These are phyloP conservation scores for Tapera naevia DNA, from an alignment of 2,797 vertebrate species.

Conservation along the genomic window DNA sequence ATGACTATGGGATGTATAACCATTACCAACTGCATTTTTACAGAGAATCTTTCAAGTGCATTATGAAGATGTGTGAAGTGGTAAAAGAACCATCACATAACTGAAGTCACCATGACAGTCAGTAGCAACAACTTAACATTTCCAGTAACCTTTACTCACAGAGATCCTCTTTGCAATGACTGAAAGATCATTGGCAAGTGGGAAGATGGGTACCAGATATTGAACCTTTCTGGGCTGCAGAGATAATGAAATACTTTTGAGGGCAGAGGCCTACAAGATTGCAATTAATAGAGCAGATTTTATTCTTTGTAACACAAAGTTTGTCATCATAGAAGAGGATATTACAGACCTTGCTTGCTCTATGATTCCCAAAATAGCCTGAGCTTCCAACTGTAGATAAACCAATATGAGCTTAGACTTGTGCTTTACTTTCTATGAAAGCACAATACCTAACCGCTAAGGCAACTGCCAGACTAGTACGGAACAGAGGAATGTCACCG, in stretches of 20 bases:
- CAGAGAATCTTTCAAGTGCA: background rate
- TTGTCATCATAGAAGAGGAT: slow-evolving; percentile 10
- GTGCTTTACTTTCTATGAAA: background rate
- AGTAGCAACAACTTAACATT: background rate
- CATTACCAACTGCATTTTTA: background rate
- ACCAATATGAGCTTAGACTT: background rate
- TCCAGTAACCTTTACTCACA: background rate
- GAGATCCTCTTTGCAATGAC: background rate
- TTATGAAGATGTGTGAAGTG: background rate
- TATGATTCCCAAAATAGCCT: background rate
- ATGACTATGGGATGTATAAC: background rate
- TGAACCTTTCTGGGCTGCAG: background rate
- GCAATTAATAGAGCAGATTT: slow-evolving; percentile 24
- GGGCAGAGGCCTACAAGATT: background rate
- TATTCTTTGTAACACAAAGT: background rate
- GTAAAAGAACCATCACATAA: background rate
- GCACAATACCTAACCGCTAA: background rate
- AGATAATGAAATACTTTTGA: slow-evolving; percentile 4
- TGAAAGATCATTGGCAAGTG: background rate
- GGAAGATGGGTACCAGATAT: background rate
- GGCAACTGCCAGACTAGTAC: background rate
- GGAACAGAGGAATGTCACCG: background rate
- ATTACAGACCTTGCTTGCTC: background rate
- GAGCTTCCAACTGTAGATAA: background rate
- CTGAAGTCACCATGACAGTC: background rate